Evolutionary conservation across 2,113 vertebrate genomes (phyloP), one percentile per base, ranked within the genome.

Genomic region (Brevimyrus niger): DNA sequence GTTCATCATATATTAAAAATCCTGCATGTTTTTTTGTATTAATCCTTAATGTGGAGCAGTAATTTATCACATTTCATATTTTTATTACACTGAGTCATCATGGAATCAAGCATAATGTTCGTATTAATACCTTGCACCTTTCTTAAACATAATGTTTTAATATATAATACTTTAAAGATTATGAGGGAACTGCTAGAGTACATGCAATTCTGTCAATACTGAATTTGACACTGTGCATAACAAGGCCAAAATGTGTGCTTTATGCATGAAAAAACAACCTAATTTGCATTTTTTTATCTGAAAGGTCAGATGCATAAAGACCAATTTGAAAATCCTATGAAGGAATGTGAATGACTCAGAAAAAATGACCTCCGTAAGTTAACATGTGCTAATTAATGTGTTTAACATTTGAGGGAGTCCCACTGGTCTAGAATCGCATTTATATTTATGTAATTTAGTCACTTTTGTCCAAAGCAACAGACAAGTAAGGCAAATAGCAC

Each of bases 251-350:
- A 17, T 44, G 7, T 50, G 7, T 80, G 61, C 73, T n/a, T 47
- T 38, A 76, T 50, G n/a, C 65, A 44, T 5, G 47, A 19, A 76
- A 51, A 50, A 50, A 69, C 46, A 51, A 27, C 53, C 21, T 31
- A 80, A 88, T 76, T 44, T 15, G 27, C 7, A 55, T 15, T 44
- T 27, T 69, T 44, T 88, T 61, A 86, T 51, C 23, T 69, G 53
- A 73, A 61, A 80, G 88, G 88, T 21, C 44, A 80, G 19, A 69
- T 88, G 69, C n/a, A 88, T 89, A 89, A 48, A 53, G 69, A 38
- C 50, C 35, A 51, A 48, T 15, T 35, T 51, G 31, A 89, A 80
- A 31, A 53, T 51, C 19, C 13, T 53, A 5, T 35, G 27, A 50
- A 17, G 4, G 27, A 46, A 47, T 42, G 23, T n/a, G 42, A 53